Base-by-base conservation (phyloP, 2,888 invertebrate genomes). In the Leptinotarsa haldemani region DNA sequence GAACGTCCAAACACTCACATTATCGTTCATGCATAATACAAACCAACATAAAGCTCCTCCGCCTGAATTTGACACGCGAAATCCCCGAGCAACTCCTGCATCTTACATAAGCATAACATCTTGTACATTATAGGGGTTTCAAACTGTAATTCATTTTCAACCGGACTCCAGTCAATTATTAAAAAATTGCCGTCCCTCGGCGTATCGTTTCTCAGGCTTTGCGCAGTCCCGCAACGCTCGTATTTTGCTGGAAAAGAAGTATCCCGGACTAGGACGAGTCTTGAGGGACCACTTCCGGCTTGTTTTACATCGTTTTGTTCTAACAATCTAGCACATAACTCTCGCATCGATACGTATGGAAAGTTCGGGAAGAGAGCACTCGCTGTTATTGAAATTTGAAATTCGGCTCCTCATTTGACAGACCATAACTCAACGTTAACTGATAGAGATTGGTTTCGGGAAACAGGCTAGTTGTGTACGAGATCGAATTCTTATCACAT, bases 101-200 rank as follows among this genome's bases (percentile, higher is more conserved):
- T 85, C 84, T 85, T 84, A 82, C 80, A 83, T 83, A 85, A 84
- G 83, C 82, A 83, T 84, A 84, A 85, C 83, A 84, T 85, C 81
- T 77, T 80, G 81, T 82, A 82, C 77, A 80, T 80, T 81, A 82
- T 81, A 75, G 82, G 82, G 81, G 79, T 80, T 77, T 77, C 72
- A 74, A 81, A 83, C 85, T 84, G 88, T 88, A 88, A 88, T 88
- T 88, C 88, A 88, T 88, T 88, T 88, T 88, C 87, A 84, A 88
- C 88, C 88, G 88, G 88, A 88, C 88, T 84, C 87, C 86, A 87
- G 88, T 88, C 88, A 88, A 88, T 88, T 88, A 88, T 88, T 88
- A 88, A 88, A 88, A 88, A 88, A 88, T 88, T 88, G 88, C 87
- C 85, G 86, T 87, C 87, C 88, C 88, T 84, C 80, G 82, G 87